Percentiles rank a stretch among this genome's conserved stretches.
These are phyloP conservation scores for Microhierax caerulescens DNA, from an alignment of 2,797 vertebrate genomes.

Conservation along the genomic window DNA sequence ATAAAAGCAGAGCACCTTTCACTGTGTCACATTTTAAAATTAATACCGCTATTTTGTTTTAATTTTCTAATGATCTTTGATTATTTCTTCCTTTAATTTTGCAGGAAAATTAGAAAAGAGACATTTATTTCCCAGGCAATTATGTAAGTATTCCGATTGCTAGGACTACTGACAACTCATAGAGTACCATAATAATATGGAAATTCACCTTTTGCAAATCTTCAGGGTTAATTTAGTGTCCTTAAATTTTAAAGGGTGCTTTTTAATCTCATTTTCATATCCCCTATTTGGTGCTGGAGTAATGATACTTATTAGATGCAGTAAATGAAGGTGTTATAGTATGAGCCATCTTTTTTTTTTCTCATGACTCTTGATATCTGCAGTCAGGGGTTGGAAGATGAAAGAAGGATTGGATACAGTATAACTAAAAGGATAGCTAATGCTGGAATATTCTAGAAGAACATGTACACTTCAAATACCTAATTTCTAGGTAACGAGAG, in stretches of 20 bases:
- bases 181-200: constrained; percentile 38
- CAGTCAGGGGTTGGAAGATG: background rate
- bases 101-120: constrained; percentile 58
- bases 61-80: constrained; percentile 73
- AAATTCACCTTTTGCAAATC: constrained; percentile 41
- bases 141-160: constrained; percentile 43
- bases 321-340: background rate
- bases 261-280: background rate
- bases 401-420: background rate
- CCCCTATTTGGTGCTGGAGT: background rate
- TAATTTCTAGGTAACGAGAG: background rate
- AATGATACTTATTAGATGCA: background rate
- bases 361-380: background rate
- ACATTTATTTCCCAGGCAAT: constrained; percentile 59
- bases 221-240: background rate
- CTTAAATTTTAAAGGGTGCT: constrained; percentile 51
- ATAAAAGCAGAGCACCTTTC: constrained; percentile 63
- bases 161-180: constrained; percentile 48
- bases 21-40: constrained; percentile 66
- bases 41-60: constrained; percentile 60
- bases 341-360: background rate
- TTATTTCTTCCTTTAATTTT: constrained; percentile 73
- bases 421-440: background rate
- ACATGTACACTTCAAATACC: background rate
- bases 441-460: background rate